Conservation (phyloP, 2,113 vertebrate genomes). For the Dunckerocampus dactyliophorus region DNA sequence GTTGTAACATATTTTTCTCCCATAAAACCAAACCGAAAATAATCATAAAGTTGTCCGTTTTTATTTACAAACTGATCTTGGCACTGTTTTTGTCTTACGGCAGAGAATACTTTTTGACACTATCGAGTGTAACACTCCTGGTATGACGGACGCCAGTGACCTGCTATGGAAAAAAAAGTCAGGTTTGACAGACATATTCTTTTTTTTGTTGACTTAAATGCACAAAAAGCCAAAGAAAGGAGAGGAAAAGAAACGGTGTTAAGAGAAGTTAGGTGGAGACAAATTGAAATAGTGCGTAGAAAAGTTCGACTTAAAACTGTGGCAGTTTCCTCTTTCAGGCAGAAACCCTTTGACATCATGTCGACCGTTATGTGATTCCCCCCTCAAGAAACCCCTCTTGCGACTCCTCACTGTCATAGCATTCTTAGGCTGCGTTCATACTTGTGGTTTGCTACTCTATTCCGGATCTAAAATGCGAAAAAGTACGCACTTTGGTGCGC, state of each 20-base stretch:
- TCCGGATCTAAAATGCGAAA: too few species aligned
- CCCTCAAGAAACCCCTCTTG: slow-evolving; percentile 21
- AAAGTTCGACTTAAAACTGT: slow-evolving; percentile 59
- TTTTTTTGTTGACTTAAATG: slow-evolving; percentile 39
- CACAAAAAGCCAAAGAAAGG: slow-evolving; percentile 37
- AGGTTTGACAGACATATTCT: slow-evolving; percentile 49
- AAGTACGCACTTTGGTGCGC: too few species aligned
- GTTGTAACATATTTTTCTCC: slow-evolving; percentile 60
- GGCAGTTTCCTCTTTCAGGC: slow-evolving; percentile 67
- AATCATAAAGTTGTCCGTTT: slow-evolving; percentile 55
- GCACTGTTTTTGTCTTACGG: slow-evolving; percentile 70
- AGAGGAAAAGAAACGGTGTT: slow-evolving; percentile 35
- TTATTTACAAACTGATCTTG: slow-evolving; percentile 77
- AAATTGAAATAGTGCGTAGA: slow-evolving; percentile 51
- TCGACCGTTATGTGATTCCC: slow-evolving; percentile 19
- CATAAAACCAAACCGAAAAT: slow-evolving; percentile 58
- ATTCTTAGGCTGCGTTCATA: slow-evolving; percentile 8
- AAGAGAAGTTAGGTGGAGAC: slow-evolving; percentile 30
- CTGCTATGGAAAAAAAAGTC: slow-evolving; percentile 44
- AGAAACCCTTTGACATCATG: slow-evolving; percentile 59
- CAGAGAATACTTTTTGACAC: slow-evolving; percentile 63
- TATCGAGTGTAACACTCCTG: slow-evolving; percentile 52
- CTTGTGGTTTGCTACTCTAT: too few species aligned
- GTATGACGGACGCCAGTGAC: slow-evolving; percentile 44
- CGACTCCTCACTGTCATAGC: slow-evolving; percentile 30